phyloP scores from a whole-genome alignment of 2,797 vertebrate species.

The Adrianichthys oophorus region DNA sequence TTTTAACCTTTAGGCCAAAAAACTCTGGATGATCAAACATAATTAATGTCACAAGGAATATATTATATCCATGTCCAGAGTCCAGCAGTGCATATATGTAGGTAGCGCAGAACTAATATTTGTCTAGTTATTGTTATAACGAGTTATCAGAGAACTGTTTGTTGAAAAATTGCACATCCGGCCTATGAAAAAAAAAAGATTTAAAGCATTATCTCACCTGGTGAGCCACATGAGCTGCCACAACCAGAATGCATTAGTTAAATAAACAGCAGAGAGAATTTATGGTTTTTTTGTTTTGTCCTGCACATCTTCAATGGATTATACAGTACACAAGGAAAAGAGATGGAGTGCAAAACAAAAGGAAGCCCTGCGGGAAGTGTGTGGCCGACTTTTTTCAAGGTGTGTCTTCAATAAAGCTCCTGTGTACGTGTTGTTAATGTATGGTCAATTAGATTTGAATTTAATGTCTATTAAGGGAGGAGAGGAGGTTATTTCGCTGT shows the following conservation, averaged over 20 bases:
- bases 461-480: no score
- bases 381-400: slow-evolving; percentile 27
- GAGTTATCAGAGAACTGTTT: slow-evolving; percentile 40
- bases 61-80: slow-evolving; percentile 8
- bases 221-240: slow-evolving; percentile 30
- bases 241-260: slow-evolving; percentile 4
- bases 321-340: slow-evolving; percentile 8
- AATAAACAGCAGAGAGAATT: slow-evolving; percentile 41
- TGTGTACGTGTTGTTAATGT: slow-evolving; percentile 8
- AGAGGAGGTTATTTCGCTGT: no score
- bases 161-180: slow-evolving; percentile 16
- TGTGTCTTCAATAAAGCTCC: slow-evolving; percentile 2
- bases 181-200: slow-evolving; percentile 31
- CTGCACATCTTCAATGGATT: slow-evolving; percentile 15
- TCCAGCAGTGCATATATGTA: not conserved
- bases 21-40: slow-evolving; percentile 24
- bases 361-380: not conserved
- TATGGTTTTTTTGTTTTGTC: slow-evolving; percentile 29
- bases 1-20: slow-evolving; percentile 5
- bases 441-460: no score
- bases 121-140: slow-evolving; percentile 55
- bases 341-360: not conserved
- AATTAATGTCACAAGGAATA: slow-evolving; percentile 35
- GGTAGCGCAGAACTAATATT: slow-evolving; percentile 63
- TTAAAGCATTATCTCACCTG: slow-evolving; percentile 16